Percentiles rank a stretch among this genome's conserved stretches.
These are phyloP conservation scores for Diglossa brunneiventris DNA, from an alignment of 2,113 vertebrate species.

Conservation along the genomic window DNA sequence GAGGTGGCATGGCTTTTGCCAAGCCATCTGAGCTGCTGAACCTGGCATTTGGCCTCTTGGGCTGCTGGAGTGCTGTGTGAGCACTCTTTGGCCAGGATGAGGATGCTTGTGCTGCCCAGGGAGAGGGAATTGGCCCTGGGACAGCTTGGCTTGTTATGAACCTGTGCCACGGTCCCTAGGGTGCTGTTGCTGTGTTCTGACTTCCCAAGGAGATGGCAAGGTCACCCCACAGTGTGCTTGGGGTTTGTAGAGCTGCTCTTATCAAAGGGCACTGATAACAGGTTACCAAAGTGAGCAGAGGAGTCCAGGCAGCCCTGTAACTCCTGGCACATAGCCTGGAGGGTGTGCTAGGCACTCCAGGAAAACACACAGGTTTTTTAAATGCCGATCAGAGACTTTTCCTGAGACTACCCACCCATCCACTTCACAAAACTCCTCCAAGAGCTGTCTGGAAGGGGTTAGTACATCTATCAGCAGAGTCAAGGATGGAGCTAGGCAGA, in stretches of 20 bases:
- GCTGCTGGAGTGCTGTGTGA: not conserved
- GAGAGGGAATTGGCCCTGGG: not conserved
- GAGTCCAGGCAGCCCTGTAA: not conserved
- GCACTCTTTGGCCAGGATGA: not conserved
- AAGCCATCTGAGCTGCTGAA: not conserved
- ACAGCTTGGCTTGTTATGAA: not conserved
- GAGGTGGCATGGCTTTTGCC: not conserved
- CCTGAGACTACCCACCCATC: rapidly evolving
- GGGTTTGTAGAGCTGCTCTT: not conserved
- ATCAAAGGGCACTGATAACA: slow-evolving; percentile 5
- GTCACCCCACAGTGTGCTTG: not conserved
- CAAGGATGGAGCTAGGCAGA: not conserved
- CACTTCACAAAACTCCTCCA: not conserved
- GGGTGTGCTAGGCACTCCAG: not conserved
- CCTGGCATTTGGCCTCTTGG: not conserved
- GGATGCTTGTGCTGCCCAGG: rapidly evolving
- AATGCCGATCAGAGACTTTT: not conserved
- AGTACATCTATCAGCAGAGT: not conserved
- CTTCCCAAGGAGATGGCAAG: slow-evolving; percentile 26
- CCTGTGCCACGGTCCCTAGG: not conserved
- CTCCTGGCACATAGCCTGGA: not conserved
- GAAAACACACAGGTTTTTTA: not conserved
- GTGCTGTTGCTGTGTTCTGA: not conserved
- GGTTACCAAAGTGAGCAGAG: not conserved
- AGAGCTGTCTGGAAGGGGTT: not conserved